phyloP scores from a whole-genome alignment of 2,888 invertebrate genomes.

The Dinocampus coccinellae region DNA sequence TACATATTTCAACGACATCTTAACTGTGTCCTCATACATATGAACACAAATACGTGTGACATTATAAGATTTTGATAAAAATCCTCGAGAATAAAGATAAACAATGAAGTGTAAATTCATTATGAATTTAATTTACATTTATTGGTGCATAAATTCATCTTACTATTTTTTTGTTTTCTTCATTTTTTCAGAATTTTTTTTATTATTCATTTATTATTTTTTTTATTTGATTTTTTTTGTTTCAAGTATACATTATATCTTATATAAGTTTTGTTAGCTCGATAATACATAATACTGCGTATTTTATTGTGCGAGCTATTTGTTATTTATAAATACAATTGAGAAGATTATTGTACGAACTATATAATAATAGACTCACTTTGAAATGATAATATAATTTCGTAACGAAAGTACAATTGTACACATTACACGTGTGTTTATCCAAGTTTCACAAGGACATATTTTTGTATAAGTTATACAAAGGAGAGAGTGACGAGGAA shows the following conservation, averaged over 20 bases:
- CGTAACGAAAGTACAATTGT: neutral
- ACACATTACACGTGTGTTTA: neutral
- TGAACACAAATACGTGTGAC: no score
- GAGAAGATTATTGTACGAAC: neutral
- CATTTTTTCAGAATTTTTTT: neutral
- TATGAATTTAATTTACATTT: neutral
- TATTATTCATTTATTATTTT: neutral
- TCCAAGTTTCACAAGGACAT: neutral
- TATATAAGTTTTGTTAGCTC: neutral
- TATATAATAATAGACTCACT: neutral
- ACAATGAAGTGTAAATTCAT: neutral
- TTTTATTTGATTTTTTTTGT: neutral
- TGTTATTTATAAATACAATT: constrained; percentile 6
- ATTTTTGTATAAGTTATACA: no score
- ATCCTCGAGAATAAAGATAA: neutral
- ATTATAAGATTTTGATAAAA: no score
- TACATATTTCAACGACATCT: no score
- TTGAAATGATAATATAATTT: neutral
- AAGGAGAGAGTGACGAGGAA: neutral
- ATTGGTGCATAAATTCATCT: neutral
- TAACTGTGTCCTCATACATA: no score
- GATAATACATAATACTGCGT: constrained; percentile 2
- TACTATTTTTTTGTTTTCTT: no score
- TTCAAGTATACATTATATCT: neutral
- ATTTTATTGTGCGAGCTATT: neutral